Conservation (phyloP, 1,140 invertebrate genomes). For the Cotesia typhae region DNA sequence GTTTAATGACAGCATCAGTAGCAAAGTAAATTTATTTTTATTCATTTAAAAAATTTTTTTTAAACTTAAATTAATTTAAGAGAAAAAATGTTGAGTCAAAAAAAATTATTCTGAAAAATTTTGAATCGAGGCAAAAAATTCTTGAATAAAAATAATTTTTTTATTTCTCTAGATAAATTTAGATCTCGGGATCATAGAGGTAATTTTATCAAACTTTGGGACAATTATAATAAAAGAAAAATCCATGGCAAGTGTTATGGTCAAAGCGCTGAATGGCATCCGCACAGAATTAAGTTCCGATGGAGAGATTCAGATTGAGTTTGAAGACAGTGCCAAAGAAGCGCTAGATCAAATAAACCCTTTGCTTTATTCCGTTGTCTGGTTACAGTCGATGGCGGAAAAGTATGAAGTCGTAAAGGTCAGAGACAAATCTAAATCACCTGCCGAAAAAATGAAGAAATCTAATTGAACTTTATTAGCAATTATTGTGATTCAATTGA, state of each 20-base stretch:
- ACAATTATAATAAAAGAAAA: slow-evolving; percentile 41
- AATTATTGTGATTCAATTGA: no score
- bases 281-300: slow-evolving; percentile 37
- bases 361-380: slow-evolving; percentile 43
- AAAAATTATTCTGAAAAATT: no score
- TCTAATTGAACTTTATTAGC: not conserved
- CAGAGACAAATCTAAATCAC: slow-evolving; percentile 36
- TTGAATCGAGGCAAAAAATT: no score
- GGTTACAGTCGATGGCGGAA: slow-evolving; percentile 39
- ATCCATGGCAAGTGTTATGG: slow-evolving; percentile 33
- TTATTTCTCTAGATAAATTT: slow-evolving; percentile 36
- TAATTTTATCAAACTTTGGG: slow-evolving; percentile 40
- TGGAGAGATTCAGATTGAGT: slow-evolving; percentile 38
- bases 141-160: not conserved
- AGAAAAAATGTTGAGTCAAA: no score
- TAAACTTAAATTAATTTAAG: no score
- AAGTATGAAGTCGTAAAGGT: slow-evolving; percentile 42
- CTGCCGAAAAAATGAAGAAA: slow-evolving; percentile 25
- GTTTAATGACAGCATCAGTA: slow-evolving; percentile 45
- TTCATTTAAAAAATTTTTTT: no score
- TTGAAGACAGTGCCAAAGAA: slow-evolving; percentile 43
- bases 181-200: slow-evolving; percentile 43
- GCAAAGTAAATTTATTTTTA: slow-evolving; percentile 37
- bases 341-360: slow-evolving; percentile 45
- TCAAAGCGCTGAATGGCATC: slow-evolving; percentile 41